phyloP scores from a whole-genome alignment of 2,797 vertebrate species.

The Neopelma chrysocephalum region DNA sequence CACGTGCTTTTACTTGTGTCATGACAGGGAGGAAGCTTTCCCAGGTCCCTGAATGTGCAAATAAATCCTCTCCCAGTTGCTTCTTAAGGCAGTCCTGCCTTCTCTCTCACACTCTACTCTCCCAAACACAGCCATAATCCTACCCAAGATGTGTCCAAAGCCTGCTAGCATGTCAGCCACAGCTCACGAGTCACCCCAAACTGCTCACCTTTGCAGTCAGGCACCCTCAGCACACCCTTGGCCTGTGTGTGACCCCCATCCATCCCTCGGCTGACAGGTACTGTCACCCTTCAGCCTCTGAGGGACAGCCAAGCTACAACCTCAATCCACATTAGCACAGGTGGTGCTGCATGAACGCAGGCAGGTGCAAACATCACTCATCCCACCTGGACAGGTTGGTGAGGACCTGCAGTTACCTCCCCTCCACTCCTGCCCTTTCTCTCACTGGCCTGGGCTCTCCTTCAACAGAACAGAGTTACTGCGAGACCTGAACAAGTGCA shows the following conservation, averaged over 20 bases:
- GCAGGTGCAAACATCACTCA: neutral
- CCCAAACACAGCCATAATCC: neutral
- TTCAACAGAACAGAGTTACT: neutral
- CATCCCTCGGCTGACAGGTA: neutral
- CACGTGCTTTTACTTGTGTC: accelerated
- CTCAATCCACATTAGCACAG: neutral
- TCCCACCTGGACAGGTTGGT: neutral
- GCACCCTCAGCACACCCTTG: neutral
- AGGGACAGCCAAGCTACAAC: neutral
- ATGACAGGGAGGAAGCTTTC: neutral
- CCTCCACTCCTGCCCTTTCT: neutral
- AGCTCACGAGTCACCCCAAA: neutral
- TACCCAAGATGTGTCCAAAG: neutral
- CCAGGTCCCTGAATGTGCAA: neutral
- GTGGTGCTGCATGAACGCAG: neutral
- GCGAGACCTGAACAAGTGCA: neutral
- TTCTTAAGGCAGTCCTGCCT: neutral
- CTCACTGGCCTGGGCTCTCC: neutral
- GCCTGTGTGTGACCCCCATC: neutral
- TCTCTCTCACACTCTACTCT: neutral
- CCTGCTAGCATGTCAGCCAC: neutral
- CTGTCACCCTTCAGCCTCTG: neutral
- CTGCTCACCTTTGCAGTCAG: neutral
- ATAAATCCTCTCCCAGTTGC: neutral
- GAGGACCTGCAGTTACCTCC: neutral